phyloP scores from a whole-genome alignment of 1,140 invertebrate species.

The Drosophila sucinea region DNA sequence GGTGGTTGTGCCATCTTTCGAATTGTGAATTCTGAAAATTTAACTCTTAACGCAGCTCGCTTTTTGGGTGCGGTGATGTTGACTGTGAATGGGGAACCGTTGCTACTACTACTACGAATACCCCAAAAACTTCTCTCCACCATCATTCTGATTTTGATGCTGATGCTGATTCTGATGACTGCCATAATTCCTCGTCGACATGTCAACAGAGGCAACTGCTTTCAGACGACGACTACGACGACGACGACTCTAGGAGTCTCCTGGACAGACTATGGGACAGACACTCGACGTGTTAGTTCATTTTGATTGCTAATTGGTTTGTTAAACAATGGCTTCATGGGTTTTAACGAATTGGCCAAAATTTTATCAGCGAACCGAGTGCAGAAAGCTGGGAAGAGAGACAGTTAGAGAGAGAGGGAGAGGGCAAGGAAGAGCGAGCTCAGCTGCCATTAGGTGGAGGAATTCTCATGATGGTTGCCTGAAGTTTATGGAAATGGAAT shows the following conservation, averaged over 20 bases:
- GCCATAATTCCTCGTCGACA: conserved; percentile 78
- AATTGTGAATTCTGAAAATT: conserved; percentile 81
- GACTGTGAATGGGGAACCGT: conserved; percentile 15
- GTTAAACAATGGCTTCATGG: conserved; percentile 77
- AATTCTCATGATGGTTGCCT: no score
- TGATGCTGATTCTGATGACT: conserved; percentile 25
- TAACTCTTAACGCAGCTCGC: conserved; percentile 68
- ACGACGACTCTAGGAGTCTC: background rate
- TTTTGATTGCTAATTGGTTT: conserved; percentile 83
- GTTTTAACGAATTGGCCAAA: conserved; percentile 82
- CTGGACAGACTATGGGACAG: conserved; percentile 6
- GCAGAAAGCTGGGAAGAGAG: conserved; percentile 2
- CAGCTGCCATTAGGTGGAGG: no score
- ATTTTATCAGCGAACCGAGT: conserved; percentile 60
- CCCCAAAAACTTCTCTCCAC: conserved; percentile 1
- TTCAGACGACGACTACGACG: background rate
- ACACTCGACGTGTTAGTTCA: conserved; percentile 72
- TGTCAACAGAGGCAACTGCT: conserved; percentile 61
- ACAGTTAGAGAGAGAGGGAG: background rate
- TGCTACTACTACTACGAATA: no score
- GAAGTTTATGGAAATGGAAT: no score
- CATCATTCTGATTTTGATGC: background rate
- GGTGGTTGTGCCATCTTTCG: conserved; percentile 67
- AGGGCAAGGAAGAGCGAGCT: no score
- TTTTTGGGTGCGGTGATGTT: conserved; percentile 50